Percentiles rank a stretch among this genome's conserved stretches.
Conservation (phyloP, 2,797 vertebrate species). For the Notoglanidium macrostoma region DNA sequence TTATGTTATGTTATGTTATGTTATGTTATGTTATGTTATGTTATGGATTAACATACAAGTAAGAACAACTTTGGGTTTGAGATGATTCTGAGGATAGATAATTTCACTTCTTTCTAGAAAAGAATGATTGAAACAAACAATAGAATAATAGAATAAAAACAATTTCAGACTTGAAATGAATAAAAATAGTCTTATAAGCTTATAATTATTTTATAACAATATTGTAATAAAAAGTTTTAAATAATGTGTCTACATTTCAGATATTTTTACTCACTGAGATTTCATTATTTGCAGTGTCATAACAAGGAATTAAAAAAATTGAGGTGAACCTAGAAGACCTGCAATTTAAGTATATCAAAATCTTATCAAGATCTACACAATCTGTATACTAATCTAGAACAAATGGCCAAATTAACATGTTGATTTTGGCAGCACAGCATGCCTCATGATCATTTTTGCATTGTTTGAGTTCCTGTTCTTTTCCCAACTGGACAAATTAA, state of each 20-base stretch:
- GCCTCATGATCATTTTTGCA: slow-evolving; percentile 4
- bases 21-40: too few relatives aligned
- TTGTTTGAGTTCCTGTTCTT: slow-evolving; percentile 5
- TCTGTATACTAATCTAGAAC: neutral
- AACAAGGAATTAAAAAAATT: neutral
- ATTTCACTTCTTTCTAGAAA: neutral
- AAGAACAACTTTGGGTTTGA: too few relatives aligned
- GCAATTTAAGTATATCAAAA: neutral
- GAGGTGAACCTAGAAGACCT: neutral
- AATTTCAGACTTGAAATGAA: neutral
- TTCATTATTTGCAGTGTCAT: neutral
- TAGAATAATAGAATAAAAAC: neutral
- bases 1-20: too few relatives aligned
- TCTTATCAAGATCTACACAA: neutral
- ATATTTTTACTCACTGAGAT: neutral
- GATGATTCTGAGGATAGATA: neutral
- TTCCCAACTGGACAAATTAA: slow-evolving; percentile 6
- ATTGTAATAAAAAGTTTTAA: neutral
- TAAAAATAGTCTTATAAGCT: neutral
- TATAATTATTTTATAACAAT: neutral
- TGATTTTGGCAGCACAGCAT: neutral
- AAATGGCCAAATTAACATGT: neutral
- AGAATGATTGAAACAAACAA: neutral
- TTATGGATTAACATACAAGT: too few relatives aligned
- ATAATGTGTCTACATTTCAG: neutral